Base-by-base conservation (phyloP, 2,888 invertebrate species). In the Ectemnius continuus region DNA sequence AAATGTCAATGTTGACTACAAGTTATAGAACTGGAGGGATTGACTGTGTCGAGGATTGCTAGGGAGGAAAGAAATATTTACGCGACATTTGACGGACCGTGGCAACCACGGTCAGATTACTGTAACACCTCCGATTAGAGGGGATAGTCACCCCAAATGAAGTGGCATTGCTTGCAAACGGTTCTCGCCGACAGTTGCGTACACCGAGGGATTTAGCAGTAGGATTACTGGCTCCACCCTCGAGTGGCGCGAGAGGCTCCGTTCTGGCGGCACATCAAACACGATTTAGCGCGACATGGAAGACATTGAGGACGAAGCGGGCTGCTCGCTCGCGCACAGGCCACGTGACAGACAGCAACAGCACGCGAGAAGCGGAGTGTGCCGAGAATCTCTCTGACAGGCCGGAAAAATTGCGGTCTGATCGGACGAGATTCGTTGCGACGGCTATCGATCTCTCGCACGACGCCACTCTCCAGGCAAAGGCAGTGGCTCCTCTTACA, bases 381-480 rank as follows among this genome's bases (percentile, higher is more conserved):
- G 36, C 11, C 36, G 36, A 36, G 36, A 36, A 11, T 36, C 36
- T 36, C 36, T 36, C 36, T 36, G 36, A 36, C 36, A 36, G 36
- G 36, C 8, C 36, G 36, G 36, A 36, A 36, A 36, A 36, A 36
- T 36, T 36, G 36, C 36, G 36, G 36, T 36, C 36, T 36, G 36
- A 36, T 36, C 52, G 52, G 52, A 13, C n/a, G 52, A 52, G 52
- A 52, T 52, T 52, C 52, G 52, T 16, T 14, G 14, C 14, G 58
- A 23, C 20, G 20, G 58, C 20, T 26, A 26, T 58, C 58, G 58
- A 58, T 58, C 58, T 58, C 58, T 26, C 52, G 52, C 52, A 14
- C 16, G 52, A 52, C n/a, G 52, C 52, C 16, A 52, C 18, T 52
- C 52, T 48, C n/a, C 48, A n/a, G 4, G 5, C 18, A 6, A 52